Conservation (phyloP, 2,888 invertebrate species). For the Noctua fimbriata region DNA sequence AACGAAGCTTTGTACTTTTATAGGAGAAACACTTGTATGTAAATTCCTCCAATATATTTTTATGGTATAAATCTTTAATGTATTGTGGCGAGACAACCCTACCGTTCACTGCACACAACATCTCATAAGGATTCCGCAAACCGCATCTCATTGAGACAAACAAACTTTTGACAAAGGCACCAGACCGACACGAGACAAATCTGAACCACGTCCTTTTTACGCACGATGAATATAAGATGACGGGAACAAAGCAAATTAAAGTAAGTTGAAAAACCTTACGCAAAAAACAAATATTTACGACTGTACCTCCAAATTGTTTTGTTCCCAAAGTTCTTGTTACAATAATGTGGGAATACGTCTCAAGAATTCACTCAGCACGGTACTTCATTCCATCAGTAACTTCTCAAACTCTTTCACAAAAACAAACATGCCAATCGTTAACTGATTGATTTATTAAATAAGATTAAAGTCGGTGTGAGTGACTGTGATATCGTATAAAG, state of each 20-base stretch:
- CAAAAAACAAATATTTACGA: conserved; percentile 15
- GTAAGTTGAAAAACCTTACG: conserved; percentile 25
- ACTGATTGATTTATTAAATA: conserved; percentile 43
- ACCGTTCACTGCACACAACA: conserved; percentile 27
- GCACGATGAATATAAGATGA: conserved; percentile 46
- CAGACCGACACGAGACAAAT: conserved; percentile 40
- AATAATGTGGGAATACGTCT: conserved; percentile 25
- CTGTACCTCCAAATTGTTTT: conserved; percentile 33
- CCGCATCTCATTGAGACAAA: conserved; percentile 6
- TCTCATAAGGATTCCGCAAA: conserved; percentile 17
- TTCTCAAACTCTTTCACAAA: conserved; percentile 27
- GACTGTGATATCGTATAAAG: conserved; percentile 39
- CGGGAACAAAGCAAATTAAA: conserved; percentile 46
- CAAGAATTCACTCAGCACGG: conserved; percentile 16
- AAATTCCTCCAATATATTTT: conserved; percentile 14
- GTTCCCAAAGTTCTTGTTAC: conserved; percentile 36
- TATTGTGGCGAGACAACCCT: conserved; percentile 17
- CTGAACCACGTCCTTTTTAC: conserved; percentile 52
- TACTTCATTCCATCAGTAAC: conserved; percentile 32
- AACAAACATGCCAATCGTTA: conserved; percentile 43
- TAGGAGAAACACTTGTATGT: neutral
- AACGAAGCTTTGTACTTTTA: neutral
- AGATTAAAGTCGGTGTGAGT: conserved; percentile 46
- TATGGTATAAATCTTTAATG: conserved; percentile 8
- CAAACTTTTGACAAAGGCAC: conserved; percentile 36